Percentiles rank a stretch among this genome's conserved stretches.
These are phyloP conservation scores for Pampus argenteus DNA, from an alignment of 2,797 vertebrate genomes.

Conservation along the genomic window DNA sequence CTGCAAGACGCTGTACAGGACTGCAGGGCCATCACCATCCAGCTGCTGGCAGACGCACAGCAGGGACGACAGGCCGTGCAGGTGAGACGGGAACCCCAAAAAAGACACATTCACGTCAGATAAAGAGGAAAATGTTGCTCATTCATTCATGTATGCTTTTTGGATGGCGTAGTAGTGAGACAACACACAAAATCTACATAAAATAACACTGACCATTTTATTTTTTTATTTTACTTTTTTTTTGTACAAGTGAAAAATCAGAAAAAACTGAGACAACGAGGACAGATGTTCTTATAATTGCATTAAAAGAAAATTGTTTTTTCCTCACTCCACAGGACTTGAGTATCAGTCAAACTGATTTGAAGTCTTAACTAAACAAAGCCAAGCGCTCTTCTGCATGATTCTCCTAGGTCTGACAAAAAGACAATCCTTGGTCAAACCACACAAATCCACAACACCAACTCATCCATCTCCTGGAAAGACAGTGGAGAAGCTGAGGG, in stretches of 20 bases:
- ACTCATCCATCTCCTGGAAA: conserved; percentile 38
- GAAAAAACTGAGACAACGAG: background rate
- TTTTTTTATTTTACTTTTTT: background rate
- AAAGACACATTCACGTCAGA: background rate
- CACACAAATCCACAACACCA: conserved; percentile 35
- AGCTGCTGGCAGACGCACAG: conserved; percentile 95
- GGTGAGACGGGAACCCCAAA: conserved; percentile 80
- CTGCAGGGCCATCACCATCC: conserved; percentile 94
- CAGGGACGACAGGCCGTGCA: conserved; percentile 98
- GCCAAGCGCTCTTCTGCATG: background rate
- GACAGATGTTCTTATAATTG: conserved; percentile 1
- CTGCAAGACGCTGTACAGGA: conserved; percentile 98
- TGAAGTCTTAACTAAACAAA: conserved; percentile 22
- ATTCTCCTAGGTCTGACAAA: conserved; percentile 14
- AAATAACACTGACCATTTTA: background rate
- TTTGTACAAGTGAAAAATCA: background rate
- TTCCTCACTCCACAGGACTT: background rate
- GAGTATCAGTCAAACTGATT: conserved; percentile 33
- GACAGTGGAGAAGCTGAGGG: conserved; percentile 13
- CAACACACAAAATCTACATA: background rate
- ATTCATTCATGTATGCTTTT: background rate
- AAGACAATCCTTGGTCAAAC: conserved; percentile 40
- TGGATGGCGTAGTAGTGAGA: background rate
- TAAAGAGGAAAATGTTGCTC: background rate
- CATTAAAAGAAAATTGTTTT: background rate